Evolutionary conservation across 1,140 invertebrate genomes (phyloP).

Genomic region (Oreohelix idahoensis): DNA sequence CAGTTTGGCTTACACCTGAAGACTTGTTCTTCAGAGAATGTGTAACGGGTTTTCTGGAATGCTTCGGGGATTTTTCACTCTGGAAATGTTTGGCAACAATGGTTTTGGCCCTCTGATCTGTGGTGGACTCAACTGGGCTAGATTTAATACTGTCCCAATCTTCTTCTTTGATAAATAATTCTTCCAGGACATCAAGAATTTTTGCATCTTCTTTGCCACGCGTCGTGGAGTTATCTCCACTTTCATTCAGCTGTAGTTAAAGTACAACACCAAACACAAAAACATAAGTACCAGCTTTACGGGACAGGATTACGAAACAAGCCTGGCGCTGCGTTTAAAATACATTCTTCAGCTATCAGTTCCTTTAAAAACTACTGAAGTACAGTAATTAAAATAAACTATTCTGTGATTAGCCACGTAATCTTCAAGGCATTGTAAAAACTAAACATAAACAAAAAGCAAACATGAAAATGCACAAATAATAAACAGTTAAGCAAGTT

Average conservation of each 20-base stretch:
- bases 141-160: constrained; percentile 15
- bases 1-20: not conserved
- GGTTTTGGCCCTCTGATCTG: not conserved
- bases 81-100: constrained; percentile 1
- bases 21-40: not conserved
- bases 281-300: no score
- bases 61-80: constrained; percentile 1
- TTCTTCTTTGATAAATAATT: constrained; percentile 10
- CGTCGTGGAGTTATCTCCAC: not conserved
- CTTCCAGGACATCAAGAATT: not conserved
- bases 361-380: no score
- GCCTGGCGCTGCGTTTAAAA: no score
- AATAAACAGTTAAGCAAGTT: no score
- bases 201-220: not conserved
- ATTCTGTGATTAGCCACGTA: no score
- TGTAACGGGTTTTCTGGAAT: not conserved
- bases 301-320: no score
- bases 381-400: no score
- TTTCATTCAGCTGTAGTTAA: not conserved
- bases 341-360: no score
- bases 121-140: not conserved
- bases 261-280: no score
- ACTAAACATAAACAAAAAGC: no score
- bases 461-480: no score
- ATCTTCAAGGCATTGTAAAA: no score